Evolutionary conservation across 2,797 vertebrate species (phyloP), one percentile per base, ranked within the genome.

Genomic region (Microctenopoma lineatum): DNA sequence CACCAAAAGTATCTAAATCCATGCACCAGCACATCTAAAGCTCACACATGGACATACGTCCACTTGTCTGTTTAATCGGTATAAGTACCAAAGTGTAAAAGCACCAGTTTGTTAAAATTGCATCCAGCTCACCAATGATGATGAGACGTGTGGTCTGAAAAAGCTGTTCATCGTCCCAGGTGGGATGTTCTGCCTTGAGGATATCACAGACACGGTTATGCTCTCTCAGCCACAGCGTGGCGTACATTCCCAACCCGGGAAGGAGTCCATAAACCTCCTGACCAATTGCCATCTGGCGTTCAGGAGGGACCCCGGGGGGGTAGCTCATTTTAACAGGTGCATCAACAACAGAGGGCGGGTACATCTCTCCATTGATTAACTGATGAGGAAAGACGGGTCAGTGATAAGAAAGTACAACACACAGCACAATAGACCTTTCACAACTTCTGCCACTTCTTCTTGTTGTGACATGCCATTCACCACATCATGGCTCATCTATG

Each of bases 171-270:
- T 99, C 98, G 0, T 77, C 92, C 98, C 98, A 99, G 58, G 90
- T 94, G 7, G 98, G 97, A 62, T 99, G 98, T 15, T 96, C 96
- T 3, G 42, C 69, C 69, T 94, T 96, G 84, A 99, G 89, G 59
- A 99, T 26, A 83, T 98, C 97, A 8, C 98, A 99, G 52, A 99
- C 94, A 0, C 98, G 94, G 91, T 99, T 99, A 81, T 99, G 98
- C 75, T 99, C 98, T 0, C 98, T 94, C 47, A 99, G 91, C 98
- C 98, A 99, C 74, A 99, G 59, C 0, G 97, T 99, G 80, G 95
- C 92, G 0, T 92, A 97, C 81, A 99, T 73, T 56, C 93, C 93
- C 71, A 99, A 93, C 46, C 97, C 97, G 0, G 98, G 98, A 25
- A 99, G 93, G 25, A 99, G 93, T 60, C 98, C 98, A 0, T 92